These are phyloP conservation scores for Picathartes gymnocephalus DNA, from an alignment of 2,113 vertebrate species.

Conservation along the genomic window DNA sequence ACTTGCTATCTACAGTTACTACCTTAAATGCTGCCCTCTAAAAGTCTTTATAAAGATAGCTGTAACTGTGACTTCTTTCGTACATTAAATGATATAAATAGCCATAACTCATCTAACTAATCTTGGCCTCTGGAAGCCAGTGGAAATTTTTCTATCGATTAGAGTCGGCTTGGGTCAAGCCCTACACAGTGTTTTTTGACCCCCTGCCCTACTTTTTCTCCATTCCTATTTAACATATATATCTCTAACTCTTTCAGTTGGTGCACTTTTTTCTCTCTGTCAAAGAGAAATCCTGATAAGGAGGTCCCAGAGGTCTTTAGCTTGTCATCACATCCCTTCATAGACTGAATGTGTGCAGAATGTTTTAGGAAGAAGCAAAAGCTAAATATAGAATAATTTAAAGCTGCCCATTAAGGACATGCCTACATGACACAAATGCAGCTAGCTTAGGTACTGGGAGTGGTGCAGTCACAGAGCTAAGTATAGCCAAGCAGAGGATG, in stretches of 20 bases:
- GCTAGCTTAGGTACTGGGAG: not conserved
- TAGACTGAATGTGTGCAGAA: not conserved
- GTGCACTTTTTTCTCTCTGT: not conserved
- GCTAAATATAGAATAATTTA: constrained; percentile 48
- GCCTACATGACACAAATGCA: constrained; percentile 19
- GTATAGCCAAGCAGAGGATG: constrained; percentile 36
- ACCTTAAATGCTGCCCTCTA: not conserved
- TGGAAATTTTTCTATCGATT: constrained; percentile 37
- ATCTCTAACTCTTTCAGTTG: not conserved
- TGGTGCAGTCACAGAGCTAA: constrained; percentile 4
- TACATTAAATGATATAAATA: constrained; percentile 33
- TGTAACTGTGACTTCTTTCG: not conserved
- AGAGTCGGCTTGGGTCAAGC: not conserved
- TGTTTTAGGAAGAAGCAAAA: constrained; percentile 1
- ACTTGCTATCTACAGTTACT: not conserved
- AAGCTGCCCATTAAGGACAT: constrained; percentile 50
- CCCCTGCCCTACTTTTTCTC: constrained; percentile 30
- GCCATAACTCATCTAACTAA: constrained; percentile 2
- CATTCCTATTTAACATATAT: not conserved
- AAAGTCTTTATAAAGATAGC: not conserved
- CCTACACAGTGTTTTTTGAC: constrained; percentile 8
- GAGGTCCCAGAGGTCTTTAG: not conserved
- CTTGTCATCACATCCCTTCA: not conserved
- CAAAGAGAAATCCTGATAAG: constrained; percentile 14
- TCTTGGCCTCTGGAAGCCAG: constrained; percentile 27